These are phyloP conservation scores for Ptiloglossa arizonensis DNA, from an alignment of 1,140 invertebrate species.

Conservation along the genomic window DNA sequence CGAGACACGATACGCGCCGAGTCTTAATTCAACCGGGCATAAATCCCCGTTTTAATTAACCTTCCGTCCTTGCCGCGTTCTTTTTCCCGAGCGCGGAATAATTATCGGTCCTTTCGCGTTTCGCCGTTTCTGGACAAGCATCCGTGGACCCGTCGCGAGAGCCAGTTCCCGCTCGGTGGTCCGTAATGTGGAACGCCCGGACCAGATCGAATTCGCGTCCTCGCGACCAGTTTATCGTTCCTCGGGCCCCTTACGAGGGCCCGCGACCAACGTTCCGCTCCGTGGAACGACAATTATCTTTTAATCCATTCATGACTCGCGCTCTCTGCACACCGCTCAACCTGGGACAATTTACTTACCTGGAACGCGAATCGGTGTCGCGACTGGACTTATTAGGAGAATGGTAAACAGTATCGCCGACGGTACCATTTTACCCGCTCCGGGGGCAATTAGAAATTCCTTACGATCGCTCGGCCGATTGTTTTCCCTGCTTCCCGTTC, in stretches of 20 bases:
- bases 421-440: no score
- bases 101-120: not conserved
- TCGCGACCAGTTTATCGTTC: not conserved
- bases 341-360: no score
- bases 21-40: conserved; percentile 3
- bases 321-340: no score
- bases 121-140: not conserved
- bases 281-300: not conserved
- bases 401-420: no score
- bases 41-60: conserved; percentile 31
- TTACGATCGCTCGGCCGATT: no score
- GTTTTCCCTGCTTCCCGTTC: no score
- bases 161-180: not conserved
- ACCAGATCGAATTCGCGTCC: not conserved
- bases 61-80: not conserved
- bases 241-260: not conserved
- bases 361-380: no score
- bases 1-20: not conserved
- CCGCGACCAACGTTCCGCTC: no score
- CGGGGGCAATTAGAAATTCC: no score
- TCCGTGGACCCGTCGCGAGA: no score
- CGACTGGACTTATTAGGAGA: no score
- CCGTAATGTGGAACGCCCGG: not conserved
- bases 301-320: not conserved
- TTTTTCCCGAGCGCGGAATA: not conserved